Conservation (phyloP, 1,140 invertebrate species). For the Ceratitis capitata region DNA sequence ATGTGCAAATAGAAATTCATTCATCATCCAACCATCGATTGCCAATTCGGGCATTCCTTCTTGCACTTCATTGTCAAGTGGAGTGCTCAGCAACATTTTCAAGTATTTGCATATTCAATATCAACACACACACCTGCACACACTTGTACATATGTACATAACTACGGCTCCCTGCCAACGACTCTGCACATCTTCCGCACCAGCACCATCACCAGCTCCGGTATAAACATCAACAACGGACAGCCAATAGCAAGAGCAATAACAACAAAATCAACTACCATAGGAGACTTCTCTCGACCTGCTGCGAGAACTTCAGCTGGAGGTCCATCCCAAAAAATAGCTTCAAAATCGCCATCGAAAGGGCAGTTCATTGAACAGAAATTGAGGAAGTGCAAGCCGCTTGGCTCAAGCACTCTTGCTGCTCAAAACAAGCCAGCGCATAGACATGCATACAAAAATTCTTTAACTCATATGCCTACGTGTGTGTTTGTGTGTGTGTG, state of each 20-base stretch:
- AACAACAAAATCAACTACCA: not conserved
- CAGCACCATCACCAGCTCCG: no score
- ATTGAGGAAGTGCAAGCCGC: slow-evolving; percentile 37
- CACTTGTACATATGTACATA: no score
- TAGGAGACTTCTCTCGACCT: no score
- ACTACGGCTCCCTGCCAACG: no score
- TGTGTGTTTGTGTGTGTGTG: slow-evolving; percentile 45
- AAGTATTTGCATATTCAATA: slow-evolving; percentile 32
- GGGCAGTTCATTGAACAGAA: slow-evolving; percentile 54
- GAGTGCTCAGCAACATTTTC: not conserved
- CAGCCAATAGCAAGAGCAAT: not conserved
- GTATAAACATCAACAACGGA: not conserved
- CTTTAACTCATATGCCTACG: slow-evolving; percentile 42
- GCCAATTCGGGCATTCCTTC: not conserved
- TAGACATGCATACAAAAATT: not conserved
- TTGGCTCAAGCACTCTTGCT: slow-evolving; percentile 50
- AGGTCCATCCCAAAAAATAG: not conserved
- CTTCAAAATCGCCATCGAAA: not conserved
- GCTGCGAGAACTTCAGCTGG: not conserved
- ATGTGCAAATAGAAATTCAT: not conserved
- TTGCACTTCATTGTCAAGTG: not conserved
- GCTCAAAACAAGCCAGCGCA: not conserved
- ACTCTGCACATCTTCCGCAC: not conserved
- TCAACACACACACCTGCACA: not conserved
- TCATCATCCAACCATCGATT: slow-evolving; percentile 1